These are phyloP conservation scores for Telmatherina bonti DNA, from an alignment of 2,797 vertebrate genomes.

Conservation along the genomic window DNA sequence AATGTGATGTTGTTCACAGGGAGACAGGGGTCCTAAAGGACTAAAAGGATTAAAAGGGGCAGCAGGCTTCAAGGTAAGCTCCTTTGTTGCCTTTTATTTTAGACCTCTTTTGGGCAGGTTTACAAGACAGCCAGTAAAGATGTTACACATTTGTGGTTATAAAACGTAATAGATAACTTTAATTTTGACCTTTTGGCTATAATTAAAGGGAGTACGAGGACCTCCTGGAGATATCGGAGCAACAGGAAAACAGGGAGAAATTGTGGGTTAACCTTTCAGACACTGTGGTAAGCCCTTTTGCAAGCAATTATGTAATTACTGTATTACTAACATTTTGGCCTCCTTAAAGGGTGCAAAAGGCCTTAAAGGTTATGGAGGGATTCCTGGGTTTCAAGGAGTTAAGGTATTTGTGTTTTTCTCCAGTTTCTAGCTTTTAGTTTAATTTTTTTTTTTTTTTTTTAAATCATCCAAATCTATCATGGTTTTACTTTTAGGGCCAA, in stretches of 20 bases:
- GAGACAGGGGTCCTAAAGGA: slow-evolving; percentile 82
- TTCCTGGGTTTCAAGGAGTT: slow-evolving; percentile 85
- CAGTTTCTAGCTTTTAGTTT: neutral
- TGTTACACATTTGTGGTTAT: slow-evolving; percentile 25
- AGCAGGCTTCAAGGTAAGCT: slow-evolving; percentile 83
- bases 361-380: slow-evolving; percentile 79
- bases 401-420: slow-evolving; percentile 76
- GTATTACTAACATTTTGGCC: slow-evolving; percentile 41
- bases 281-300: slow-evolving; percentile 24
- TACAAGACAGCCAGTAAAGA: slow-evolving; percentile 28
- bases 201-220: slow-evolving; percentile 80
- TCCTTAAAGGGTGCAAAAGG: slow-evolving; percentile 78
- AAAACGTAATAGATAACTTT: slow-evolving; percentile 42
- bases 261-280: slow-evolving; percentile 69
- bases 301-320: slow-evolving; percentile 41
- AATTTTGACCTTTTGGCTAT: slow-evolving; percentile 51
- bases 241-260: slow-evolving; percentile 70
- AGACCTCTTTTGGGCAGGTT: slow-evolving; percentile 22
- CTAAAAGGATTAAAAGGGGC: slow-evolving; percentile 85
- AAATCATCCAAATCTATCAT: slow-evolving; percentile 33
- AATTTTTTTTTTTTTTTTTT: too few species aligned
- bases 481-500: slow-evolving; percentile 74
- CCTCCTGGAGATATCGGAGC: slow-evolving; percentile 77
- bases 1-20: slow-evolving; percentile 69
- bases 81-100: neutral